These are phyloP conservation scores for Equus quagga DNA, from an alignment of 2,113 vertebrate species.

Conservation along the genomic window DNA sequence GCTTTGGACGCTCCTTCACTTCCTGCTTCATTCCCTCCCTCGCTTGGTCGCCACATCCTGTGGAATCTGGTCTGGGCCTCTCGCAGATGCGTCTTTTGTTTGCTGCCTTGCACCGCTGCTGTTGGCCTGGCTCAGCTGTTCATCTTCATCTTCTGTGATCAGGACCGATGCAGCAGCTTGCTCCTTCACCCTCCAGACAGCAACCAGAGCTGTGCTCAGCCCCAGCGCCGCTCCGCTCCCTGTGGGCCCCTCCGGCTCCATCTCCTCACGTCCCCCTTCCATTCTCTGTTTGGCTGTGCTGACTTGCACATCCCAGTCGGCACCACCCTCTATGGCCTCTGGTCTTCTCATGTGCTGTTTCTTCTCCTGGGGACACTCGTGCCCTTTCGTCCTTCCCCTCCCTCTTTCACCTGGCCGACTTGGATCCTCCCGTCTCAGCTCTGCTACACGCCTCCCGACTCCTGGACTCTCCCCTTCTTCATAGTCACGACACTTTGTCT, in stretches of 20 bases:
- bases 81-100: no score
- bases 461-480: neutral
- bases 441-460: fast-evolving
- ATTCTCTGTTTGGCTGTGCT: fast-evolving
- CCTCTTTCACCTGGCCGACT: neutral
- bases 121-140: neutral
- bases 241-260: fast-evolving
- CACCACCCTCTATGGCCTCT: neutral
- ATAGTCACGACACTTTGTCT: neutral
- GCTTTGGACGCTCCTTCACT: fast-evolving
- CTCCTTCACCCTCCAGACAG: neutral
- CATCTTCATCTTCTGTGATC: neutral
- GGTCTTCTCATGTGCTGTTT: no score
- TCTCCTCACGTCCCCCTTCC: neutral
- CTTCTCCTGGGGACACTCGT: neutral
- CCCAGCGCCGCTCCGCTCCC: fast-evolving
- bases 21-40: no score
- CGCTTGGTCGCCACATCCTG: fast-evolving
- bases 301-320: neutral
- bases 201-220: neutral
- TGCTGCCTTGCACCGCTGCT: neutral
- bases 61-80: no score
- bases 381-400: neutral
- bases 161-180: neutral
- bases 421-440: neutral